These are phyloP conservation scores for Geothlypis trichas DNA, from an alignment of 2,113 vertebrate genomes.

Conservation along the genomic window DNA sequence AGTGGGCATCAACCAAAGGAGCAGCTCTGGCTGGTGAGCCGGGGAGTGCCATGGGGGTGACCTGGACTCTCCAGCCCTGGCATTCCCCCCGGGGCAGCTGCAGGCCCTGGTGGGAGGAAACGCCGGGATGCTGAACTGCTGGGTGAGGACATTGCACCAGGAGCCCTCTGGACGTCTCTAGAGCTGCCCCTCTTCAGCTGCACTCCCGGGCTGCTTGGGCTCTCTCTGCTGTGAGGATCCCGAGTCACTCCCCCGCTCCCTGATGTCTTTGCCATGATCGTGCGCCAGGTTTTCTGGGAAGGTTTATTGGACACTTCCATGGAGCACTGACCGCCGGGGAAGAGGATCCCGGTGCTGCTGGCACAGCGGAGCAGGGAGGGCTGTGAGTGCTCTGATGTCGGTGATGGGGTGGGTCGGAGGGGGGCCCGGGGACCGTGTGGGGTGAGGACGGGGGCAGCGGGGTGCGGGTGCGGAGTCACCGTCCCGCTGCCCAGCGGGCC, in stretches of 20 bases:
- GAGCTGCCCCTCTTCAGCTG: neutral
- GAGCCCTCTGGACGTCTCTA: rapidly evolving
- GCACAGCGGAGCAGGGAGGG: neutral
- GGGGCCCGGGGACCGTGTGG: rapidly evolving
- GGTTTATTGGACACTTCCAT: neutral
- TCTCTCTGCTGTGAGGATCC: rapidly evolving
- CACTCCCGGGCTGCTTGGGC: rapidly evolving
- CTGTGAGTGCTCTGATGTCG: neutral
- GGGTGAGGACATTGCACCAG: rapidly evolving
- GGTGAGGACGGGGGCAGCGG: neutral
- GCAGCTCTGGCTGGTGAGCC: neutral
- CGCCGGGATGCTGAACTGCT: rapidly evolving
- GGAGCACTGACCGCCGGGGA: neutral
- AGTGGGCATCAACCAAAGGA: neutral
- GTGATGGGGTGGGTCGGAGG: rapidly evolving
- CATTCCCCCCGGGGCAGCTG: neutral
- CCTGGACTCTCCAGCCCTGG: neutral
- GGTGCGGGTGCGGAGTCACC: rapidly evolving
- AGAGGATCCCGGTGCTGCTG: neutral
- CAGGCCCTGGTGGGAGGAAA: rapidly evolving
- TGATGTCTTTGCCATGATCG: neutral
- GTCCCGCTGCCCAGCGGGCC: neutral
- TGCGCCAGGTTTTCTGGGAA: neutral
- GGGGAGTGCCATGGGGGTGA: neutral
- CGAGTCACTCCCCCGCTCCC: neutral